Evolutionary conservation across 2,113 vertebrate genomes (phyloP).

Genomic region (Falco punctatus): DNA sequence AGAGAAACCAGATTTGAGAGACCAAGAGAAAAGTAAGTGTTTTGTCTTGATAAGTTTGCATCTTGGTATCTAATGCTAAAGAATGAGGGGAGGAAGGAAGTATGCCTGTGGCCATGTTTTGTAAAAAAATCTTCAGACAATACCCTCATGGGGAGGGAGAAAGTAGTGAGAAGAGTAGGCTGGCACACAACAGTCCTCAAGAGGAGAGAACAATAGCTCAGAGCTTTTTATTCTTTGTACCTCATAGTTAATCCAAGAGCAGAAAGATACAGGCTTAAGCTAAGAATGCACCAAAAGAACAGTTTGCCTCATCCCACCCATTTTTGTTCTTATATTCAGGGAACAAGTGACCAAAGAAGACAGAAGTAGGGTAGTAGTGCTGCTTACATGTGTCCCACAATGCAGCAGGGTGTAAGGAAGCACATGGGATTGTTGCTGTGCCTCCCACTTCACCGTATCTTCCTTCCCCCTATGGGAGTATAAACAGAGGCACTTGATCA

Average conservation of each 20-base stretch:
- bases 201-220: not conserved
- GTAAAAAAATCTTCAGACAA: not conserved
- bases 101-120: not conserved
- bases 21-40: not conserved
- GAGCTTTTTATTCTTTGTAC: not conserved
- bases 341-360: not conserved
- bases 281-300: not conserved
- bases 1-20: not conserved
- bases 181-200: not conserved
- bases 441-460: not conserved
- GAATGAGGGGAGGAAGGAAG: constrained; percentile 13
- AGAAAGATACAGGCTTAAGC: not conserved
- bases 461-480: accelerated
- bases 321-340: not conserved
- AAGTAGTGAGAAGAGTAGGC: not conserved
- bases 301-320: not conserved
- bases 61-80: not conserved
- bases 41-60: not conserved
- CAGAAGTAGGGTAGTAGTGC: not conserved
- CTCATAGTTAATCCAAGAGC: not conserved
- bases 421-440: not conserved
- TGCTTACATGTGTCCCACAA: not conserved
- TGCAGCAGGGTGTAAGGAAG: not conserved
- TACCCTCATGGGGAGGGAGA: not conserved
- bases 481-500: not conserved